phyloP scores from a whole-genome alignment of 1,140 invertebrate genomes.

The Archegozetes longisetosus region DNA sequence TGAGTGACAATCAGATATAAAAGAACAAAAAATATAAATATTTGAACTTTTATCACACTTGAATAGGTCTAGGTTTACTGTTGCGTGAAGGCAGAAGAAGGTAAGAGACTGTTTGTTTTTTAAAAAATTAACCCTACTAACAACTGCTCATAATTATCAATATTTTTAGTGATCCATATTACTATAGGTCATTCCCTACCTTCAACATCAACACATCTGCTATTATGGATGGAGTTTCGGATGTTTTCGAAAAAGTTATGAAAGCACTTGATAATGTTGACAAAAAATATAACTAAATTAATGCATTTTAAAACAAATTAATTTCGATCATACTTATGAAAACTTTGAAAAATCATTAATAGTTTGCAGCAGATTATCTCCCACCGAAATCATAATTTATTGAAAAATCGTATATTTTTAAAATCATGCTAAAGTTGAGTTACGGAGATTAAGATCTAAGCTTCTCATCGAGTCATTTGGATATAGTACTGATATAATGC shows the following conservation, averaged over 20 bases:
- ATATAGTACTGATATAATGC: too few relatives aligned
- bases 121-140: background rate
- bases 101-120: background rate
- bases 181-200: slow-evolving; percentile 15
- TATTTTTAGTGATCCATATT: background rate
- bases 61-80: slow-evolving; percentile 4
- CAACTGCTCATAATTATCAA: background rate
- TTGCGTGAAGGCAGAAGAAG: slow-evolving; percentile 12
- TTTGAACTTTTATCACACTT: background rate
- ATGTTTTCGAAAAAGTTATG: slow-evolving; percentile 21
- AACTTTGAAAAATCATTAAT: too few relatives aligned
- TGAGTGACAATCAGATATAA: background rate
- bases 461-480: too few relatives aligned
- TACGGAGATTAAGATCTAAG: too few relatives aligned
- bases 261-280: slow-evolving; percentile 22
- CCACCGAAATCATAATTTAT: too few relatives aligned
- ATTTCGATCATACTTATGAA: too few relatives aligned
- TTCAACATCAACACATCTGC: slow-evolving; percentile 17
- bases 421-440: too few relatives aligned
- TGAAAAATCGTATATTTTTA: too few relatives aligned
- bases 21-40: background rate
- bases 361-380: too few relatives aligned
- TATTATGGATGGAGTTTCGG: slow-evolving; percentile 19
- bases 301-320: background rate
- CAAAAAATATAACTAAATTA: slow-evolving; percentile 21